Evolutionary conservation across 2,797 vertebrate species (phyloP).

Genomic region (Euthynnus affinis): DNA sequence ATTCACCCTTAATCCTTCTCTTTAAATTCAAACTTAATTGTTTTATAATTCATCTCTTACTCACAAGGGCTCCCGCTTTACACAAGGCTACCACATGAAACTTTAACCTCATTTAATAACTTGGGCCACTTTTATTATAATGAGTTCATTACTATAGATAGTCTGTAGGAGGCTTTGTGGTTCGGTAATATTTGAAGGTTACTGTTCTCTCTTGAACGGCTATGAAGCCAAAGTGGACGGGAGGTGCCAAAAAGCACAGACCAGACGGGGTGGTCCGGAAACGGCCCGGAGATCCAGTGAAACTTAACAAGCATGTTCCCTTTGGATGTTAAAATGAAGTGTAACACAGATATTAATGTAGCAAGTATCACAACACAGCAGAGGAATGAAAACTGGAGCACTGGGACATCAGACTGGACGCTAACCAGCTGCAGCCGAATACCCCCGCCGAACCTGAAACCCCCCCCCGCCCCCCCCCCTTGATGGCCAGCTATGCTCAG

Average conservation of each 20-base stretch:
- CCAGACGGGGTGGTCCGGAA: conserved; percentile 81
- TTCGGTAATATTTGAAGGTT: conserved; percentile 62
- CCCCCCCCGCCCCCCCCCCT: background rate
- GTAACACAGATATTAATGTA: conserved; percentile 83
- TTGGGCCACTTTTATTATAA: conserved; percentile 37
- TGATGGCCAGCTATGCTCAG: conserved; percentile 31
- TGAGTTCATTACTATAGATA: conserved; percentile 38
- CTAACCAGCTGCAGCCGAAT: conserved; percentile 70
- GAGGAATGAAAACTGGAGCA: conserved; percentile 81
- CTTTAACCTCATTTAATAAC: conserved; percentile 50
- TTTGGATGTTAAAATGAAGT: conserved; percentile 81
- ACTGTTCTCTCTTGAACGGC: conserved; percentile 61
- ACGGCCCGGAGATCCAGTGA: conserved; percentile 73
- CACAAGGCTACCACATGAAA: conserved; percentile 38
- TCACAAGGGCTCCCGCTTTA: conserved; percentile 32
- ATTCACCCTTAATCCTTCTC: background rate
- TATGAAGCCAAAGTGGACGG: conserved; percentile 52
- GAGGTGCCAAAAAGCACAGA: conserved; percentile 75
- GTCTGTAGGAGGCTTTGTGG: conserved; percentile 59
- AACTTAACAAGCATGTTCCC: conserved; percentile 83
- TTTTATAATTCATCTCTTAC: conserved; percentile 39
- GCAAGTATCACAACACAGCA: conserved; percentile 82
- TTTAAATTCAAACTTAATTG: conserved; percentile 8
- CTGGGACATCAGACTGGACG: conserved; percentile 72
- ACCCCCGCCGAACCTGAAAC: conserved; percentile 37